Evolutionary conservation across 2,888 invertebrate genomes (phyloP), one percentile per base, ranked within the genome.

Genomic region (Willowsia nigromaculata): DNA sequence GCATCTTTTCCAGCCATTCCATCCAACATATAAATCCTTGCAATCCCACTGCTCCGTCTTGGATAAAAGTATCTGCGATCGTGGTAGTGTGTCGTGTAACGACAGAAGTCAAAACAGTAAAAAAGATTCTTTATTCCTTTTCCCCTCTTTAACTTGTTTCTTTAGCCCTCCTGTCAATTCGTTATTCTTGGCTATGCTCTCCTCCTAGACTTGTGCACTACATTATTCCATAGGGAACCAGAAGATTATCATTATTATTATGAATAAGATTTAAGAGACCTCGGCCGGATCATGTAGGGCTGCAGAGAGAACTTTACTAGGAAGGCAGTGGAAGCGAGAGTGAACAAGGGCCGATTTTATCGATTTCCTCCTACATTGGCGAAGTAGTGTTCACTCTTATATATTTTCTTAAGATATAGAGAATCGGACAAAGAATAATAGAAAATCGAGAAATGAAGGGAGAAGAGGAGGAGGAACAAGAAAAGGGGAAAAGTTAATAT

Each of bases 401-500:
- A 68, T 18, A 37, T 68, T 68, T 40, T 68, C 40, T 68, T 68
- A 22, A 37, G 62, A 65, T n/a, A 59, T 59, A 59, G 33, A 65
- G 62, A 33, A 30, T 13, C 5, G 33, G 7, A 13, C 59, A n/a
- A 65, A 65, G 62, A 65, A 65, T 65, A 65, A 65, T 33, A 65
- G 62, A 65, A 65, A 65, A 33, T 33, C 7, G 33, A 27, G 13
- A 30, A 65, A n/a, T 50, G 7, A 65, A 1, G n/a, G 33, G 4
- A 33, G 62, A 33, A 15, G 33, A 33, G 13, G 62, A 27, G 40
- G n/a, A 40, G 9, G 68, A 62, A n/a, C 15, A 68, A 25, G 27
- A 37, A 22, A 56, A 27, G 56, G 83, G 71, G 43, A 56, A 84
- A 84, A 84, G 71, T 84, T 84, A 84, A 71, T 84, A 84, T 71